These are phyloP conservation scores for Cephus cinctus DNA, from an alignment of 1,140 invertebrate genomes.

Conservation along the genomic window DNA sequence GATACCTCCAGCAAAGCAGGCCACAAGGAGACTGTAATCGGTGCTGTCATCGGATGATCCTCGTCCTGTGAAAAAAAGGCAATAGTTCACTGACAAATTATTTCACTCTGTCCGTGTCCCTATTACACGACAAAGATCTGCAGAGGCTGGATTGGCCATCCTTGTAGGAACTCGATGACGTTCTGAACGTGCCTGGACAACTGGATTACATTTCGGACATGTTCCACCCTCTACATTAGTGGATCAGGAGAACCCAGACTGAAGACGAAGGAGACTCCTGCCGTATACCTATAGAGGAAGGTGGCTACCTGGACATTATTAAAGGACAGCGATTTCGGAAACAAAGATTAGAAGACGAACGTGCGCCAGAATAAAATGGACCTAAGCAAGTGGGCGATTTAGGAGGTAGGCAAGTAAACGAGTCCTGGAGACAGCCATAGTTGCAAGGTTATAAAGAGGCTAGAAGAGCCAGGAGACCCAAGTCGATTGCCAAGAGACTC, in stretches of 20 bases:
- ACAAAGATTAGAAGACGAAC: constrained; percentile 28
- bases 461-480: constrained; percentile 2
- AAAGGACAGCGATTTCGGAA: constrained; percentile 20
- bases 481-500: constrained; percentile 16
- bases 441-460: not conserved
- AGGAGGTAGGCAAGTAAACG: too few relatives aligned
- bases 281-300: too few relatives aligned
- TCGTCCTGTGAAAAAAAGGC: constrained; percentile 28
- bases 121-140: too few relatives aligned
- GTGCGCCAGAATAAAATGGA: too few relatives aligned
- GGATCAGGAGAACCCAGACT: constrained; percentile 23
- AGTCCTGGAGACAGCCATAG: not conserved
- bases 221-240: constrained; percentile 20
- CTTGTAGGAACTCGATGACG: too few relatives aligned
- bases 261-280: too few relatives aligned
- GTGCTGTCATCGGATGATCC: constrained; percentile 33
- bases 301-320: too few relatives aligned
- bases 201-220: constrained; percentile 11
- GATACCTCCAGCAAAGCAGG: constrained; percentile 43
- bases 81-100: too few relatives aligned
- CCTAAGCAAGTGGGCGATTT: too few relatives aligned
- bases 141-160: too few relatives aligned
- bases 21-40: constrained; percentile 45
- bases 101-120: too few relatives aligned
- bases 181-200: constrained; percentile 32